A percentile compares a stretch with the other conserved stretches of the same genome.
phyloP scores from a whole-genome alignment of 2,888 invertebrate genomes.

The Argyra leucocephala region DNA sequence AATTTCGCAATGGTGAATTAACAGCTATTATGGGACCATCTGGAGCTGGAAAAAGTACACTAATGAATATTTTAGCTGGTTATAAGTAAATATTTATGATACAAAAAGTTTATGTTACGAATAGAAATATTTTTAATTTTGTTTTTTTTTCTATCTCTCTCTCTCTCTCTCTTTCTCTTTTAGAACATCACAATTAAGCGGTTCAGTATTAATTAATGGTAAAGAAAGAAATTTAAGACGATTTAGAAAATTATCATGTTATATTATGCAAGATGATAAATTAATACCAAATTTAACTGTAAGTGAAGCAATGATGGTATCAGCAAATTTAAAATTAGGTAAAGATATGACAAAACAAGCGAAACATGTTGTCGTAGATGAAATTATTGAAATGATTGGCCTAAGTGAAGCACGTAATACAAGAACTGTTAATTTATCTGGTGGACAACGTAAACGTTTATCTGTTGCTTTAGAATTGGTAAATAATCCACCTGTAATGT shows the following conservation, averaged over 20 bases:
- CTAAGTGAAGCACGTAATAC: conserved; percentile 72
- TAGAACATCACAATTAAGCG: conserved; percentile 76
- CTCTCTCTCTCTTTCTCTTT: no score
- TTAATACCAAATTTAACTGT: conserved; percentile 83
- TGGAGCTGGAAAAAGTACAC: conserved; percentile 65
- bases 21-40: conserved; percentile 96
- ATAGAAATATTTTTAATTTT: background rate
- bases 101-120: conserved; percentile 7
- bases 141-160: conserved; percentile 28
- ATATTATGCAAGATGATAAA: conserved; percentile 94
- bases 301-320: conserved; percentile 84
- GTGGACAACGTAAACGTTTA: conserved; percentile 82
- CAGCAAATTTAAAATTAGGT: conserved; percentile 85
- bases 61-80: conserved; percentile 81
- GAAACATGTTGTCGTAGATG: conserved; percentile 71
- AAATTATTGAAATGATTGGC: conserved; percentile 76
- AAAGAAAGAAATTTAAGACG: conserved; percentile 74
- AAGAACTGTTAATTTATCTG: conserved; percentile 70
- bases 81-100: conserved; percentile 58
- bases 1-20: conserved; percentile 80
- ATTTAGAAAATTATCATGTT: conserved; percentile 88
- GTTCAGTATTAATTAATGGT: conserved; percentile 78
- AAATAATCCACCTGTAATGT: conserved; percentile 95
- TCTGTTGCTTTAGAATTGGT: conserved; percentile 88
- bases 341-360: conserved; percentile 62